These are phyloP conservation scores for Arenaria interpres DNA, from an alignment of 2,113 vertebrate genomes.

Conservation along the genomic window DNA sequence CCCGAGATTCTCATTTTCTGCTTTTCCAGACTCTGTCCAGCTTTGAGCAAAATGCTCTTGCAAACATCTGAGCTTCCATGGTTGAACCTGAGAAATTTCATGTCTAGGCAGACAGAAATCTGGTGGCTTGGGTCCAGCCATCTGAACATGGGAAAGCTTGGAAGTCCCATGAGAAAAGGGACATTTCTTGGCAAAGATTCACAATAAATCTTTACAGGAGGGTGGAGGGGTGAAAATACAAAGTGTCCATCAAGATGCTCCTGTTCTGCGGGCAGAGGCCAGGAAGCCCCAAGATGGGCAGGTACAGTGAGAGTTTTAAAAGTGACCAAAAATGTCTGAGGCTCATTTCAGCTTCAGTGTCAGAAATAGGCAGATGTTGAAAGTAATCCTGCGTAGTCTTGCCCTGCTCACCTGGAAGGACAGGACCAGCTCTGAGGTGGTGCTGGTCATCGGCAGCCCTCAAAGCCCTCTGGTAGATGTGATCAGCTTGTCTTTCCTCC, in stretches of 20 bases:
- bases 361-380: neutral
- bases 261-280: neutral
- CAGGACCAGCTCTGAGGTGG: neutral
- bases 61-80: neutral
- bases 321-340: neutral
- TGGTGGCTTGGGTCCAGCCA: neutral
- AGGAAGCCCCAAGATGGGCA: neutral
- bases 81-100: neutral
- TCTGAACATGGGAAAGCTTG: neutral
- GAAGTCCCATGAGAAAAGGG: neutral
- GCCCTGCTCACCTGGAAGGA: neutral
- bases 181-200: constrained; percentile 13
- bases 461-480: neutral
- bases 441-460: neutral
- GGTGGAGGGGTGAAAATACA: neutral
- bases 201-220: neutral
- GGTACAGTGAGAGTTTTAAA: neutral
- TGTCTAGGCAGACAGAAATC: neutral
- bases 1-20: neutral
- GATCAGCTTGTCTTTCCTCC: neutral
- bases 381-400: neutral
- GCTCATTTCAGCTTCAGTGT: neutral
- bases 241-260: neutral
- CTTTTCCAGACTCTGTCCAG: neutral
- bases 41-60: neutral